Evolutionary conservation across 2,113 vertebrate genomes (phyloP), one percentile per base, ranked within the genome.

Genomic region (Semicossyphus pulcher): DNA sequence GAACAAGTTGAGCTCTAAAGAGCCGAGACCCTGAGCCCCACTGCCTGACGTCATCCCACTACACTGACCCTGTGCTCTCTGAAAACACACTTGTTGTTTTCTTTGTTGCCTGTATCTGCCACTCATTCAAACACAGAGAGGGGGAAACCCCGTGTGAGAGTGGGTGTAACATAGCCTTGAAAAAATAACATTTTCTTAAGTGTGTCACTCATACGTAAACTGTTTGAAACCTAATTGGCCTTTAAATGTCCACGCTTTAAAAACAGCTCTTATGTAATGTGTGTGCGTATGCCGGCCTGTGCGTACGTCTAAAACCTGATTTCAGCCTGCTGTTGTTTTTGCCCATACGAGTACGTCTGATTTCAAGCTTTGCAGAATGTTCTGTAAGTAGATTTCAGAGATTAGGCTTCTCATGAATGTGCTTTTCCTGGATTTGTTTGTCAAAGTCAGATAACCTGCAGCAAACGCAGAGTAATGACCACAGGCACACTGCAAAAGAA

Each of bases 371-470:
- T 10, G 20, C 62, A 65, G 54, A 88, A 87, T 86, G 81, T 73
- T 64, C 49, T 66, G 58, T 72, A 83, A 91, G 81, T 56, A 88
- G 88, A 91, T 90, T 87, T 71, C 3, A 71, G 63, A 83, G 89
- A 90, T 91, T 90, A 84, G 45, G 20, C 29, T 31, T 54, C 84
- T 81, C 54, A 76, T 90, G 86, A 91, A 89, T 92, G 83, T 31
- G 75, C 81, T 86, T 91, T 92, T 90, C 88, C 90, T 83, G 91
- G 88, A 92, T 92, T 92, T 92, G 90, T 91, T 89, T 73, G 80
- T 75, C 15, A 44, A 60, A 81, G 85, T 88, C 85, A 88, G 90
- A 91, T 89, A 92, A 91, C 88, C 84, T 88, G 73, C 68, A 54
- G 53, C 10, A 70, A 29, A 53, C 64, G 61, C 60, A 16, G 26